phyloP scores from a whole-genome alignment of 1,140 invertebrate species.

The Tribolium castaneum region DNA sequence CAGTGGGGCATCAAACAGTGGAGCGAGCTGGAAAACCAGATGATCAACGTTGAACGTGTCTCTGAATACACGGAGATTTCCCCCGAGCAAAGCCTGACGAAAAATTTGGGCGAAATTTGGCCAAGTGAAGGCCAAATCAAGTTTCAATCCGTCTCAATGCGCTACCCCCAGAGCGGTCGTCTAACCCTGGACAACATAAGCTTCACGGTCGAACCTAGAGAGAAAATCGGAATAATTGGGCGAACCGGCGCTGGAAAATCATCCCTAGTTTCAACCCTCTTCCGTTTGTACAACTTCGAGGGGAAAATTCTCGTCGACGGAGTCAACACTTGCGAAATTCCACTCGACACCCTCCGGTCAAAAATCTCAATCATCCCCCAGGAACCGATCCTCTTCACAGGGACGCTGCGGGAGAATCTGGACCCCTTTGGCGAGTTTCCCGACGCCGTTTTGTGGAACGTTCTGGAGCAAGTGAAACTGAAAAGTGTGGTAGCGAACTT shows the following conservation, averaged over 20 bases:
- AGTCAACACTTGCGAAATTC: slow-evolving; percentile 70
- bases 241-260: slow-evolving; percentile 88
- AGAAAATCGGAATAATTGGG: slow-evolving; percentile 83
- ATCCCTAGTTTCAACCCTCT: slow-evolving; percentile 79
- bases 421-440: slow-evolving; percentile 82
- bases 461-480: slow-evolving; percentile 82
- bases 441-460: slow-evolving; percentile 83
- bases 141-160: slow-evolving; percentile 74
- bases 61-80: slow-evolving; percentile 79
- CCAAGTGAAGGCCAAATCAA: slow-evolving; percentile 77
- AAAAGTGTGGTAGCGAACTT: slow-evolving; percentile 70
- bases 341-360: slow-evolving; percentile 78
- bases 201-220: slow-evolving; percentile 69
- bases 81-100: slow-evolving; percentile 74
- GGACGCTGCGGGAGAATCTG: slow-evolving; percentile 83
- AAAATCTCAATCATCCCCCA: slow-evolving; percentile 88
- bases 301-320: slow-evolving; percentile 72
- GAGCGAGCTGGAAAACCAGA: slow-evolving; percentile 79
- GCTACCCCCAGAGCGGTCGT: slow-evolving; percentile 67
- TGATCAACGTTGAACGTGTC: slow-evolving; percentile 83
- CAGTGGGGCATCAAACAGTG: slow-evolving; percentile 84
- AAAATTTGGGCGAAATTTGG: slow-evolving; percentile 67
- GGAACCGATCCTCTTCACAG: slow-evolving; percentile 90
- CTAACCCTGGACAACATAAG: slow-evolving; percentile 73
- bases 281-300: slow-evolving; percentile 69